Percentiles rank a stretch among this genome's conserved stretches.
Evolutionary conservation across 2,888 invertebrate species (phyloP).

Genomic region (Horisme vitalbata): DNA sequence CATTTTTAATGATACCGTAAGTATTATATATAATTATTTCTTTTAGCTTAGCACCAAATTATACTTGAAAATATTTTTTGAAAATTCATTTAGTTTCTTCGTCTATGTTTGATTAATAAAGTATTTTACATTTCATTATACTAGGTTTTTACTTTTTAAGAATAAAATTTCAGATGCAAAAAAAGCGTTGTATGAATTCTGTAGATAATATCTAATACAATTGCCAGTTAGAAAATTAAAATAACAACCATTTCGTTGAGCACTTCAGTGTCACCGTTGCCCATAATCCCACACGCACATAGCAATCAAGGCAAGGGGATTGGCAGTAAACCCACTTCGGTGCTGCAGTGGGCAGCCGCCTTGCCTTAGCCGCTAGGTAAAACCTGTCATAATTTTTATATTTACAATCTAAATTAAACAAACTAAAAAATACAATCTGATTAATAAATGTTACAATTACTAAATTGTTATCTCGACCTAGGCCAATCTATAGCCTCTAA

Average conservation of each 20-base stretch:
- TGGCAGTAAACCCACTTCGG: slow-evolving; percentile 5
- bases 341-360: slow-evolving; percentile 29
- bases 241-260: slow-evolving; percentile 58
- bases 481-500: no score
- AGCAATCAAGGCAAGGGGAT: slow-evolving; percentile 72
- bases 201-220: no score
- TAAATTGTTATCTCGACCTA: no score
- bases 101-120: not conserved
- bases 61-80: slow-evolving; percentile 29
- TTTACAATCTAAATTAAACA: slow-evolving; percentile 43
- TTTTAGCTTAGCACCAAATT: slow-evolving; percentile 59
- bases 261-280: slow-evolving; percentile 54
- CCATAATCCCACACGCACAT: slow-evolving; percentile 58
- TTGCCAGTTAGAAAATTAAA: slow-evolving; percentile 31
- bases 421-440: not conserved
- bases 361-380: slow-evolving; percentile 76
- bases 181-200: no score
- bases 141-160: no score
- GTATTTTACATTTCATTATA: no score
- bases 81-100: not conserved
- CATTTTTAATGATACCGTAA: slow-evolving; percentile 44
- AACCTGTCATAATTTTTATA: slow-evolving; percentile 37
- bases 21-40: slow-evolving; percentile 40
- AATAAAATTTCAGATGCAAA: no score
- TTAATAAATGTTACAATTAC: no score